Evolutionary conservation across 2,888 invertebrate genomes (phyloP).

Genomic region (Mellilla xanthometata): DNA sequence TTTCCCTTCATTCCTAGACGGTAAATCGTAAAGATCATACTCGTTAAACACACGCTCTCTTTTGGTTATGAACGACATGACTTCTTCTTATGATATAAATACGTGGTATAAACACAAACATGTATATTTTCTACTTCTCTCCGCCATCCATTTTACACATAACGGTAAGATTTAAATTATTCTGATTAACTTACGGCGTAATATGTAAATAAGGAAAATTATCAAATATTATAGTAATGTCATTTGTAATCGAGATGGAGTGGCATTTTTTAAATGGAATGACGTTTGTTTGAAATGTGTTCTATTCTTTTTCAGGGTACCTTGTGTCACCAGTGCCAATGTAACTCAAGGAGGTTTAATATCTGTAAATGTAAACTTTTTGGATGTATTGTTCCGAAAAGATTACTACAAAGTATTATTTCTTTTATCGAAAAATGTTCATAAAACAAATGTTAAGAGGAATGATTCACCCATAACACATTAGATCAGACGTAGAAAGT

Average conservation of each 20-base stretch:
- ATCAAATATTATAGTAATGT: conserved; percentile 67
- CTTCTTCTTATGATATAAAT: conserved; percentile 46
- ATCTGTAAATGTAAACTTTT: no score
- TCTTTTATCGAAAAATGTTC: no score
- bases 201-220: conserved; percentile 66
- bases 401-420: no score
- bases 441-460: no score
- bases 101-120: conserved; percentile 53
- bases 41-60: conserved; percentile 74
- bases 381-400: no score
- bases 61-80: conserved; percentile 77
- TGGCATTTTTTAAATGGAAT: conserved; percentile 59
- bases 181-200: conserved; percentile 47
- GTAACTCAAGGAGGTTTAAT: no score
- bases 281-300: conserved; percentile 47
- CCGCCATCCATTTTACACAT: conserved; percentile 67
- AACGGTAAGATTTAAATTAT: conserved; percentile 55
- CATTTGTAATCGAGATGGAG: conserved; percentile 68
- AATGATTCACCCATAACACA: no score
- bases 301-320: conserved; percentile 25
- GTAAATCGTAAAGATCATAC: conserved; percentile 68
- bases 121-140: conserved; percentile 54
- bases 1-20: conserved; percentile 77
- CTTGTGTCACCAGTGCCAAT: no score
- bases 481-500: no score